Percentiles rank a stretch among this genome's conserved stretches.
These are phyloP conservation scores for Ctenomys sociabilis DNA, from an alignment of 2,113 vertebrate species.

Conservation along the genomic window DNA sequence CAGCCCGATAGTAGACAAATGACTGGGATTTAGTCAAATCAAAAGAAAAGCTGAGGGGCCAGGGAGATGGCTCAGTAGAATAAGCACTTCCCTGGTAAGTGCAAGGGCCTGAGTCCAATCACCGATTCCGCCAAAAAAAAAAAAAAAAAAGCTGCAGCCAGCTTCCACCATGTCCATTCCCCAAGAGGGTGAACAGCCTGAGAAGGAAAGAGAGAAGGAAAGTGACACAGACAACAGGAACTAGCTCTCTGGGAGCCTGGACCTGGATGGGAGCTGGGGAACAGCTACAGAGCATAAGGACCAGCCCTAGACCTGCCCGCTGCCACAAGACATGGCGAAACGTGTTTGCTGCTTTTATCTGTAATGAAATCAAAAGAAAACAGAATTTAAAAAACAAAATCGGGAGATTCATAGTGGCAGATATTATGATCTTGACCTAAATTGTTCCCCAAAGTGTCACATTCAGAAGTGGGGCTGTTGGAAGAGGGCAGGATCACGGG, in stretches of 20 bases:
- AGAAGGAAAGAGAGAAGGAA: background rate
- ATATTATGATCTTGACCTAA: background rate
- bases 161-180: background rate
- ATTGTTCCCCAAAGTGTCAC: background rate
- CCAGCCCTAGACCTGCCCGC: background rate
- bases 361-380: constrained; percentile 9
- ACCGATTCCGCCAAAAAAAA: too few species aligned
- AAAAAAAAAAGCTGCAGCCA: background rate
- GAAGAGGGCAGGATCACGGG: background rate
- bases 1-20: background rate
- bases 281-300: background rate
- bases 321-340: background rate
- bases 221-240: background rate
- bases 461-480: background rate
- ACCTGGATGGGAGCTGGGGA: background rate
- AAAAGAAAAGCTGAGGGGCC: background rate
- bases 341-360: background rate
- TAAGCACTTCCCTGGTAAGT: too few species aligned
- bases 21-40: background rate
- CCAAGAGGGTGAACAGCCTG: background rate
- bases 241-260: background rate
- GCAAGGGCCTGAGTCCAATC: too few species aligned
- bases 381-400: background rate
- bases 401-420: background rate
- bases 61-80: too few species aligned